Evolutionary conservation across 2,113 vertebrate species (phyloP).

Genomic region (Desmodus rotundus): DNA sequence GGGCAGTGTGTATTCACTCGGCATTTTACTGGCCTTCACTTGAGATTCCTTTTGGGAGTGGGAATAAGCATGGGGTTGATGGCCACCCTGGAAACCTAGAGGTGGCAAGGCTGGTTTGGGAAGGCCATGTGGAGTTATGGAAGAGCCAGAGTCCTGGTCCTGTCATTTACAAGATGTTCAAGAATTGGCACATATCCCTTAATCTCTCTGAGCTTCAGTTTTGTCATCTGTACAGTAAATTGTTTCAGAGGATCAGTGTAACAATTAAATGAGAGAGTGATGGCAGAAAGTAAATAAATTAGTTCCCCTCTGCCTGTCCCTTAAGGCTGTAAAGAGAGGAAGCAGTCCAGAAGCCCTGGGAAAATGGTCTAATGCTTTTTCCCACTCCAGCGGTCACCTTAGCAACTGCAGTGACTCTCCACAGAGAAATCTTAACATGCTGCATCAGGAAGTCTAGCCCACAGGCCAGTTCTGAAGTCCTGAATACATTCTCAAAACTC

Average conservation of each 20-base stretch:
- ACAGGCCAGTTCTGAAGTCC: background rate
- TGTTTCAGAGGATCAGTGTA: background rate
- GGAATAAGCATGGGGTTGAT: background rate
- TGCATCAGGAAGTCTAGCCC: background rate
- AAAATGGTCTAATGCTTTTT: background rate
- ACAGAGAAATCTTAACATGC: background rate
- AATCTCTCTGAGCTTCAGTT: background rate
- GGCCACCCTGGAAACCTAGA: background rate
- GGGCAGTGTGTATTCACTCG: background rate
- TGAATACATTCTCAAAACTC: background rate
- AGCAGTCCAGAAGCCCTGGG: background rate
- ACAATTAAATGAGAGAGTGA: background rate
- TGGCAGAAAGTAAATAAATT: background rate
- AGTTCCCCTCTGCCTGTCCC: background rate
- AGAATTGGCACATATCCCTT: background rate
- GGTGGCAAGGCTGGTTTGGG: background rate
- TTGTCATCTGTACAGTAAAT: background rate
- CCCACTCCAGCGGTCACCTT: background rate
- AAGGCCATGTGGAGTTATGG: background rate
- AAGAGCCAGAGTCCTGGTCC: background rate
- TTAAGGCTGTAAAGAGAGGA: background rate
- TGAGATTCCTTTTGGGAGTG: background rate
- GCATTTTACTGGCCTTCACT: background rate
- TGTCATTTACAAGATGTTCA: background rate
- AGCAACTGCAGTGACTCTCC: background rate